Evolutionary conservation across 2,888 invertebrate genomes (phyloP), one percentile per base, ranked within the genome.

Genomic region (Sphaerophoria rueppellii): DNA sequence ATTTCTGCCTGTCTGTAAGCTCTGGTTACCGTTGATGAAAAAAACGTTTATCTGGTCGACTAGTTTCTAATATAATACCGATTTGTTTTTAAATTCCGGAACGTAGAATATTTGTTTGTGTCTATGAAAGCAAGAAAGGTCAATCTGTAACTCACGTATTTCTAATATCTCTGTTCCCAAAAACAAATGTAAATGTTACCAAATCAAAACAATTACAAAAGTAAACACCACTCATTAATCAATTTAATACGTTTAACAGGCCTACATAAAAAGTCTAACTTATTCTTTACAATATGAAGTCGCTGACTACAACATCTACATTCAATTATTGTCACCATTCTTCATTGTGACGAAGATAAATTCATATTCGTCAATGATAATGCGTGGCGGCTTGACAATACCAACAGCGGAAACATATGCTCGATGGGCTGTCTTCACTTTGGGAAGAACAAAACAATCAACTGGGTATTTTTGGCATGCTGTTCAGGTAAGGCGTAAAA

Each of bases 271-370:
- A 79, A 95, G 95, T 89, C 95, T 97, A 88, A 96, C 97, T 0
- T 93, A 95, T 67, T 96, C 97, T 0, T 91, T 98, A 24, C 94
- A 96, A 77, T 94, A 95, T 74, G 98, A 98, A 92, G 97, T 97
- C 88, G 92, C 94, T 4, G 90, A 93, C 12, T 92, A 93, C 70
- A 97, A 96, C 12, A 94, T 98, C 81, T 94, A 95, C 60, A 94
- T 98, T 34, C 98, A 98, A 91, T 95, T 97, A 89, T 91, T 98
- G 54, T 94, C 96, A 0, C 98, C 98, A 0, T 93, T 88, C 16
- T 98, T 97, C 91, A 95, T 98, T 54, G 95, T 95, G 81, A 98
- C 98, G 0, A 97, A 97, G 92, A 97, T 98, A 95, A 97, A 97
- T 90, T 93, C 94, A 7, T 97, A 95, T 92, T 96, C 96, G 63